Conservation (phyloP, 2,797 vertebrate genomes). For the Varecia variegata region DNA sequence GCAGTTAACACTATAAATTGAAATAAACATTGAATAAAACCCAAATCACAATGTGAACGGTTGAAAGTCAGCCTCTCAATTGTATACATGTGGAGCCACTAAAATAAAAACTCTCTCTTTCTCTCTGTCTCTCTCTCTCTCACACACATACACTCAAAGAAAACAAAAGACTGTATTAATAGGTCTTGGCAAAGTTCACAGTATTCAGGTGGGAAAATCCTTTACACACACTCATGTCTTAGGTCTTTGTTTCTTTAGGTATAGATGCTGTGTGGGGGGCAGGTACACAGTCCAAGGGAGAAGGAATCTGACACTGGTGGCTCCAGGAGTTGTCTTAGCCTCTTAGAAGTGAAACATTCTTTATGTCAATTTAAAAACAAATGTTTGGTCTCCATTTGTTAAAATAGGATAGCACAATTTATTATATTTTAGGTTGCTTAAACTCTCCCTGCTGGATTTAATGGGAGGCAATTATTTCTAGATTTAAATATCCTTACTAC, state of each 20-base stretch:
- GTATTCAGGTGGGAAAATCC: neutral
- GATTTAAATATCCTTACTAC: neutral
- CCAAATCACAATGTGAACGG: neutral
- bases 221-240: accelerated
- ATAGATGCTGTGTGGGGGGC: neutral
- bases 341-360: neutral
- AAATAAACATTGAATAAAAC: neutral
- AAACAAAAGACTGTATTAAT: neutral
- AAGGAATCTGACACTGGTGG: accelerated
- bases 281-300: neutral
- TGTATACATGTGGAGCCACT: slow-evolving; percentile 1
- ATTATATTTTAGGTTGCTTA: neutral
- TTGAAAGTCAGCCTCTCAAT: slow-evolving; percentile 1
- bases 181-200: neutral
- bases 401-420: slow-evolving; percentile 16
- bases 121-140: neutral
- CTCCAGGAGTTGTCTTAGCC: neutral
- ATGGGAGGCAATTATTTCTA: slow-evolving; percentile 4
- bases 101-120: neutral
- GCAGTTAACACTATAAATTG: neutral
- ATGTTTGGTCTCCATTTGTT: neutral
- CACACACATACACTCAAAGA: neutral
- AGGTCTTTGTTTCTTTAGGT: neutral
- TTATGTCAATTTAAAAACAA: neutral
- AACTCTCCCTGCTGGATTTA: neutral